Conservation (phyloP, 2,888 invertebrate genomes). For the Bellardia bayeri region DNA sequence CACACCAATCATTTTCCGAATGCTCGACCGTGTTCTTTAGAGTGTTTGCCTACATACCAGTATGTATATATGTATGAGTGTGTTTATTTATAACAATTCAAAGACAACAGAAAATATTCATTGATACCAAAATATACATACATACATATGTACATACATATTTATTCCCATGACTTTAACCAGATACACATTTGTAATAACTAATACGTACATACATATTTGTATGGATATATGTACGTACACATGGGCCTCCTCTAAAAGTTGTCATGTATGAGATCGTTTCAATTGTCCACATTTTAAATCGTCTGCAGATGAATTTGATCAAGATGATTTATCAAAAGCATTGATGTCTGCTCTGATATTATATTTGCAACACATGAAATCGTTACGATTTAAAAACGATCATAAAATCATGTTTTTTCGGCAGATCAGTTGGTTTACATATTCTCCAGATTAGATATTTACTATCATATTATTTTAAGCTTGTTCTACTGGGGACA, state of each 20-base stretch:
- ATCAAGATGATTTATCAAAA: too few relatives aligned
- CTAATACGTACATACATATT: too few relatives aligned
- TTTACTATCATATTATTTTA: too few relatives aligned
- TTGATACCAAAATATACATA: slow-evolving; percentile 35
- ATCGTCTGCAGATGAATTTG: background rate
- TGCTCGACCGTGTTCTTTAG: slow-evolving; percentile 12
- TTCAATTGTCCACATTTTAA: background rate
- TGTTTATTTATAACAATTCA: slow-evolving; percentile 1
- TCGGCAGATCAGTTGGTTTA: too few relatives aligned
- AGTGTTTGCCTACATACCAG: background rate
- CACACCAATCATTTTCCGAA: slow-evolving; percentile 34
- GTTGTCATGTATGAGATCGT: too few relatives aligned
- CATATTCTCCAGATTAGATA: too few relatives aligned
- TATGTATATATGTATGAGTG: background rate
- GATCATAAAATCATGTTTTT: too few relatives aligned
- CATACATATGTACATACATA: background rate
- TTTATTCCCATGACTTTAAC: slow-evolving; percentile 63
- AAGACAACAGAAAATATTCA: background rate
- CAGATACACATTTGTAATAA: slow-evolving; percentile 13
- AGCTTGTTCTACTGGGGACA: background rate
- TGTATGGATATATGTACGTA: background rate
- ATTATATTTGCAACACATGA: too few relatives aligned
- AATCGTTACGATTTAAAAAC: too few relatives aligned
- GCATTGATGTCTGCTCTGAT: too few relatives aligned
- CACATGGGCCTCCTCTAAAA: background rate